Percentiles rank a stretch among this genome's conserved stretches.
These are phyloP conservation scores for Fragum whitleyi DNA, from an alignment of 2,888 invertebrate genomes.

Conservation along the genomic window DNA sequence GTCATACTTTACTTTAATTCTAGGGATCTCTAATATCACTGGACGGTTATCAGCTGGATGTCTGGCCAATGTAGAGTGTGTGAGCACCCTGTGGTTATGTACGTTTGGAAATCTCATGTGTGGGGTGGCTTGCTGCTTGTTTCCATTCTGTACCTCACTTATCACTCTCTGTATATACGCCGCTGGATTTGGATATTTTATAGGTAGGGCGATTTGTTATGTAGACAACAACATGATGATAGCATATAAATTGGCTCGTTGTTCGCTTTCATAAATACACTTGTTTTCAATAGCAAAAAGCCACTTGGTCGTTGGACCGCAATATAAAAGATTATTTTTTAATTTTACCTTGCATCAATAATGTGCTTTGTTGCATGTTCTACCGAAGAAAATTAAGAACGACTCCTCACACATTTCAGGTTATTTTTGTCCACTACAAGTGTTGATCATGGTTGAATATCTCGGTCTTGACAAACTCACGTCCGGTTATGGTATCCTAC, in stretches of 20 bases:
- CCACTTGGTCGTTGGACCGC: no score
- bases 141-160: constrained; percentile 65
- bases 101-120: constrained; percentile 60
- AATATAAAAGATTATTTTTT: no score
- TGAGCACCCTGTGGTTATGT: constrained; percentile 58
- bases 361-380: no score
- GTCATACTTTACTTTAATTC: background rate
- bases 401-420: no score
- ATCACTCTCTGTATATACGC: constrained; percentile 47
- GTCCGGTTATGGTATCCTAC: constrained; percentile 60
- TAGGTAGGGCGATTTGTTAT: constrained; percentile 52
- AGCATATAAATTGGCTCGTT: no score
- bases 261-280: no score
- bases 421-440: constrained; percentile 67
- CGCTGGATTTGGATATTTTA: constrained; percentile 62
- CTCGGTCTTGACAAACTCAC: constrained; percentile 68
- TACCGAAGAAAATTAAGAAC: no score
- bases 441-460: constrained; percentile 64
- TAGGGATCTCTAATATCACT: constrained; percentile 67
- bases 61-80: constrained; percentile 51
- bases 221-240: background rate
- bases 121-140: constrained; percentile 61
- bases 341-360: no score
- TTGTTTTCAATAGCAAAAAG: no score
- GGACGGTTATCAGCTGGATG: constrained; percentile 67